These are phyloP conservation scores for Excalfactoria chinensis DNA, from an alignment of 2,113 vertebrate species.

Conservation along the genomic window DNA sequence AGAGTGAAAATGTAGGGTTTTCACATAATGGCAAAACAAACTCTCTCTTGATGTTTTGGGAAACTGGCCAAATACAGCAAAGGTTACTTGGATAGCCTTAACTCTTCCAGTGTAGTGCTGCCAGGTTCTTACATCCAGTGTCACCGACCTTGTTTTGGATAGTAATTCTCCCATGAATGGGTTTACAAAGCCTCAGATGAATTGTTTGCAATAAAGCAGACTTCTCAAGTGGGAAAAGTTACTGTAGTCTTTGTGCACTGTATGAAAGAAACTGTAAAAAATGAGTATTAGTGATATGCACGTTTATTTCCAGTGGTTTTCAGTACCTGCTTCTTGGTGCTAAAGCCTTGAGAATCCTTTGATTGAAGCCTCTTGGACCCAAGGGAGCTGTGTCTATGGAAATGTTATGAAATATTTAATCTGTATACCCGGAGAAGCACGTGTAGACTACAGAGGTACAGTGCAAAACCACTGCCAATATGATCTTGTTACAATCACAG, in stretches of 20 bases:
- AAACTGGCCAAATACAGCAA: not conserved
- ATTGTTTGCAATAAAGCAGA: not conserved
- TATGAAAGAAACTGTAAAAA: not conserved
- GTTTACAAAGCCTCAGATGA: not conserved
- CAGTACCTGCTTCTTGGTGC: not conserved
- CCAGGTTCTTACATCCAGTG: not conserved
- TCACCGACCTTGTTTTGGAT: not conserved
- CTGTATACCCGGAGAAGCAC: not conserved
- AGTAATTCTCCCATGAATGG: not conserved
- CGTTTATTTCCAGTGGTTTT: not conserved
- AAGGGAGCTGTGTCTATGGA: not conserved
- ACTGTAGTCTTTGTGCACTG: not conserved
- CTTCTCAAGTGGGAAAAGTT: not conserved
- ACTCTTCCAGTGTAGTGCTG: not conserved
- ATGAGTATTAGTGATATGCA: rapidly evolving
- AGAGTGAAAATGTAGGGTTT: not conserved
- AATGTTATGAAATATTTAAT: not conserved
- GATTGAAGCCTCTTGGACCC: not conserved
- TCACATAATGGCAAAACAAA: not conserved
- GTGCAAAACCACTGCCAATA: not conserved
- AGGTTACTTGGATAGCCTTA: not conserved
- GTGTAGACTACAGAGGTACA: not conserved
- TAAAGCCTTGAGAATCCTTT: not conserved
- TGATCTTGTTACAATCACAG: not conserved
- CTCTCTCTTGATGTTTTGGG: not conserved